Evolutionary conservation across 1,140 invertebrate genomes (phyloP), one percentile per base, ranked within the genome.

Genomic region (Drosophila oshimai): DNA sequence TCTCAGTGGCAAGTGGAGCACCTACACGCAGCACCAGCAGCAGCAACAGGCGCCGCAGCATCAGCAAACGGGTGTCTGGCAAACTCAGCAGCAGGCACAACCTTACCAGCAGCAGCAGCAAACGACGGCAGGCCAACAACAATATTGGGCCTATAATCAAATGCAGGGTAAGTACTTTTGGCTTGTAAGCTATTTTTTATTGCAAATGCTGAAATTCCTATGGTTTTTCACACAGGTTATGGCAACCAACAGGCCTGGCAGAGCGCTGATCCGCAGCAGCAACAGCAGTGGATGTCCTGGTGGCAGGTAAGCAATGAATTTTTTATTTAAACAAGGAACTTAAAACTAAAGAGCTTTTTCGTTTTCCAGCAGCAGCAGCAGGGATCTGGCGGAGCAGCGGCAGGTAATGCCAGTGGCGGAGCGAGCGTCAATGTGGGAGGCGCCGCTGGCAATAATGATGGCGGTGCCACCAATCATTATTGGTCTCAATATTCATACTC

Each of bases 401-500:
- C 73, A 54, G 51, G 55, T 41, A 80, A 65, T 77, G 81, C 55
- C 42, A 45, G 62, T 46, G 62, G 70, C 13, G 65, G 68, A 6
- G 22, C 60, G 18, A 9, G 62, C 44, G 68, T 71, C 18, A 45
- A 60, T 54, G 47, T 71, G 5, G 69, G 58, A 18, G 62, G 58
- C 28, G 60, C 24, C 37, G 68, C 54, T 46, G 80, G 68, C 24
- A 73, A 57, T 62, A 90, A 89, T 70, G 81, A 84, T 73, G 81
- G 75, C 60, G 72, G 81, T 69, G 71, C 89, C 67, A 79, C 80
- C 57, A 90, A 90, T 74, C 89, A 90, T 74, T 90, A 90, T 78
- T 90, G 89, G 89, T 90, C 89, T 73, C 89, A 90, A 87, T 90
- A 90, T 86, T 89, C 89, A 74, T 90, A 90, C 67, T 86, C 80